Evolutionary conservation across 2,888 invertebrate species (phyloP), one percentile per base, ranked within the genome.

Genomic region (Microctonus aethiopoides): DNA sequence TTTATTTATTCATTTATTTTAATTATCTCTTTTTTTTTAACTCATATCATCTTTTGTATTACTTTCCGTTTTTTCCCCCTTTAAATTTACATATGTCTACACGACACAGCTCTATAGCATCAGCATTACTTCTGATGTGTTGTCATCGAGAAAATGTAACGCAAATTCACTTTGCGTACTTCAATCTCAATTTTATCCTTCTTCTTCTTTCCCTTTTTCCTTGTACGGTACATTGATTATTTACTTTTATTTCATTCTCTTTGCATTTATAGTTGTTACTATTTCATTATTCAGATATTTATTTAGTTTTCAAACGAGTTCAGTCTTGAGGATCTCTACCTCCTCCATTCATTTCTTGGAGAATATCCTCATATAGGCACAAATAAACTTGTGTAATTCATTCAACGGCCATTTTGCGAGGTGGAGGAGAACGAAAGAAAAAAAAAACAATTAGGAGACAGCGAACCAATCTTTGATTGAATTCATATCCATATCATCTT

Each of bases 321-420:
- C 84, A 83, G 83, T 83, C 84, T 84, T 83, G 81, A 83, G 80
- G 81, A 83, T 76, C 74, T 74, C 74, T 72, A 62, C 64, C n/a
- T 67, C 69, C 72, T 69, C 66, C 67, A 65, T 24, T 54, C 63
- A 67, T 59, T 61, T 16, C 7, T 20, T 16, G 16, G 67, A 70
- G 70, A 64, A 65, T 67, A 52, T 41, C n/a, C 46, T 57, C 32
- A 16, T 60, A 13, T 46, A 62, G 62, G 62, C 62, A 62, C 29
- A 62, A 26, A 62, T 46, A 62, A 67, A 39, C 22, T 59, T 73
- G 71, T 29, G 71, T 71, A 36, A 66, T 41, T 61, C 68, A 54
- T 69, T 70, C 67, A 64, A 76, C 69, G 75, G 73, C 61, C 63
- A 67, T 61, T 46, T 16, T 74, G 67, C 73, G 76, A 75, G 72